Evolutionary conservation across 1,140 invertebrate genomes (phyloP), one percentile per base, ranked within the genome.

Genomic region (Drosophila navojoa): DNA sequence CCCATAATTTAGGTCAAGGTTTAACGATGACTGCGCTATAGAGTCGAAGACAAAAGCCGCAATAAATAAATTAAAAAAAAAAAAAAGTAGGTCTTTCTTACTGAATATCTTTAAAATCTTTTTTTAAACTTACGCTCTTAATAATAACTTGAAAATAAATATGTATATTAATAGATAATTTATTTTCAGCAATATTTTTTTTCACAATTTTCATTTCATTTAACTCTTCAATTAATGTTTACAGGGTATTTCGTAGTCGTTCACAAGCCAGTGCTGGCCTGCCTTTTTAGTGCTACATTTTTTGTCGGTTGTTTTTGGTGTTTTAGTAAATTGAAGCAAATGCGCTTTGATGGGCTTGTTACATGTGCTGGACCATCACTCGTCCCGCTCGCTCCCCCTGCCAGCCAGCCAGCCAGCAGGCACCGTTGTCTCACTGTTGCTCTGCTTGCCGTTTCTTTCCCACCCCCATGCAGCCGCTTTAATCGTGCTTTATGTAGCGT

Each of bases 401-500:
- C 29, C 40, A 9, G 42, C 45, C 19, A 5, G 1, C 61, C 5
- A 27, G n/a, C n/a, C n/a, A 22, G 5, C 27, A 29, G 27, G 27
- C 27, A 0, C 27, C 5, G 6, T 6, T 49, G 53, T 6, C 45
- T 45, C 5, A 2, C 52, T 10, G 22, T 29, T 11, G 35, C 35
- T 27, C 42, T 47, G 16, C 44, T 58, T 38, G 45, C 35, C 44
- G 45, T 29, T 44, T 44, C 42, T 15, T 11, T 15, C 42, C 5
- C 42, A 44, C 15, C 19, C 5, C 40, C 60, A 10, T 25, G 9
- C 10, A 29, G 50, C 58, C 45, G 47, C 73, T 76, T 67, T 91
- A 91, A 91, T 91, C 77, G 87, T 91, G 86, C 77, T 91, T 91
- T 91, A 91, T 91, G 90, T 89, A 78, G 59, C 90, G 82, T 90